A percentile compares a stretch with the other conserved stretches of the same genome.
These are phyloP conservation scores for Sesia apiformis DNA, from an alignment of 2,888 invertebrate species.

Conservation along the genomic window DNA sequence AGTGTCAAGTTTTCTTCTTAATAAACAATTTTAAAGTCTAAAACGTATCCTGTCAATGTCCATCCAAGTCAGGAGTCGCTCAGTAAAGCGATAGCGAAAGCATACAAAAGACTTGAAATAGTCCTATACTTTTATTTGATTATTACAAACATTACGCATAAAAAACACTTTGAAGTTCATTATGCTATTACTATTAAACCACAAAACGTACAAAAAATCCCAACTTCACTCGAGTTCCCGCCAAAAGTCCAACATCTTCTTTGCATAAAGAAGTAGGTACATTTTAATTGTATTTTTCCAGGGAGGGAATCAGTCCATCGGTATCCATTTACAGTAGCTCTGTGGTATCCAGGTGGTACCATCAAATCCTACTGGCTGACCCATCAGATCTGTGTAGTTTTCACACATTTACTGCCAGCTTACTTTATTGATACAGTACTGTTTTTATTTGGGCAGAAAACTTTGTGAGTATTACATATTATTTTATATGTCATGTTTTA, in stretches of 20 bases:
- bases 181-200: no score
- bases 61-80: no score
- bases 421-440: constrained; percentile 82
- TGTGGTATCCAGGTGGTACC: constrained; percentile 86
- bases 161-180: no score
- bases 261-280: not conserved
- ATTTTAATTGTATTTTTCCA: constrained; percentile 11
- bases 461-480: constrained; percentile 78
- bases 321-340: constrained; percentile 82
- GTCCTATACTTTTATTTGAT: no score
- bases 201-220: no score
- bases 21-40: no score
- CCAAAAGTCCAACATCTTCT: not conserved
- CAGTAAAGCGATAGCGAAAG: no score
- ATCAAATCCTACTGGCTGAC: constrained; percentile 79
- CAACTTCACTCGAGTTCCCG: no score
- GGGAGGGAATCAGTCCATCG: constrained; percentile 75
- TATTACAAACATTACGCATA: no score
- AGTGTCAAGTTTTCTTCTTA: no score
- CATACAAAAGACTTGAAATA: no score
- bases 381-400: constrained; percentile 78
- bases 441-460: constrained; percentile 79
- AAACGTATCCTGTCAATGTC: no score
- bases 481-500: not conserved
- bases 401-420: constrained; percentile 85